Conservation (phyloP, 2,113 vertebrate genomes). For the Setophaga petechia region DNA sequence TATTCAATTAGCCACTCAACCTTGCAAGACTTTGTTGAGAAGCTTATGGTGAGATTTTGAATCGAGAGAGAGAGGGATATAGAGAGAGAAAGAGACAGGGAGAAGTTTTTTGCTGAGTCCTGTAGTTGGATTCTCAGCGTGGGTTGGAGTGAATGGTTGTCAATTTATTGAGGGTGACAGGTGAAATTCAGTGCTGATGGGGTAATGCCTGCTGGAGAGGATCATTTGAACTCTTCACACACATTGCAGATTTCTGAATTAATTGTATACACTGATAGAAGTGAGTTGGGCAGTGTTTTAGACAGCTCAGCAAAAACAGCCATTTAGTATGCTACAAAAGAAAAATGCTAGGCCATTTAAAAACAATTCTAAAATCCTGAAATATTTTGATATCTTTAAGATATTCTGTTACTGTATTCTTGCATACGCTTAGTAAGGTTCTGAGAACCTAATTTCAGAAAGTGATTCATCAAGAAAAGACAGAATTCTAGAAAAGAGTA, state of each 20-base stretch:
- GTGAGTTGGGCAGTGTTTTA: not conserved
- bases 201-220: not conserved
- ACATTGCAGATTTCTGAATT: not conserved
- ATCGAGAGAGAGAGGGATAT: not conserved
- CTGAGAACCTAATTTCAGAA: not conserved
- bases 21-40: not conserved
- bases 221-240: slow-evolving; percentile 7
- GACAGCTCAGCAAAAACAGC: not conserved
- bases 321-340: not conserved
- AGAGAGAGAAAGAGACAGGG: not conserved
- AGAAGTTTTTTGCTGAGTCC: not conserved
- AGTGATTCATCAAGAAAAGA: not conserved
- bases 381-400: not conserved
- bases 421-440: not conserved
- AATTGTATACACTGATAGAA: not conserved
- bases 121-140: not conserved
- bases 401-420: not conserved
- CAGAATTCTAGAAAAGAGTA: not conserved
- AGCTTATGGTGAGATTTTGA: not conserved
- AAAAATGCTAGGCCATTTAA: not conserved
- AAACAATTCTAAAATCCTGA: not conserved
- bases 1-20: not conserved
- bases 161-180: slow-evolving; percentile 23
- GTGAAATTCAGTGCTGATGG: slow-evolving; percentile 17
- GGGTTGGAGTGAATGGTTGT: not conserved